These are phyloP conservation scores for Dryobotodes eremita DNA, from an alignment of 2,888 invertebrate genomes.

Conservation along the genomic window DNA sequence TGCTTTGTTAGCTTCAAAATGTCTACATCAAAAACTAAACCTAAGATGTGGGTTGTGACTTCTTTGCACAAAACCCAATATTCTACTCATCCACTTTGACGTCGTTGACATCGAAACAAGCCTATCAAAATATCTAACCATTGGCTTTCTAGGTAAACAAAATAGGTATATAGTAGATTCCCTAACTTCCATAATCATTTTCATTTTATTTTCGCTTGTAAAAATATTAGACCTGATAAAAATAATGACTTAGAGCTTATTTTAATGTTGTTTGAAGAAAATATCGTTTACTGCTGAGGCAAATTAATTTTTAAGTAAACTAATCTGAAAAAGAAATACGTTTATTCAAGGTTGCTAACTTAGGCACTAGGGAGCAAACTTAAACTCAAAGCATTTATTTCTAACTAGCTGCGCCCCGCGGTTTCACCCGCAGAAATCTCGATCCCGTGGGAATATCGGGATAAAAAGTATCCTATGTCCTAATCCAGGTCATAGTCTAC, in stretches of 20 bases:
- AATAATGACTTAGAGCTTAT: conserved; percentile 13
- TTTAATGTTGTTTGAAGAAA: conserved; percentile 38
- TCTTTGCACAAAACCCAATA: background rate
- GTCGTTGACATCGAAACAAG: background rate
- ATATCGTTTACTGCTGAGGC: background rate
- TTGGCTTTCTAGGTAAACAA: background rate
- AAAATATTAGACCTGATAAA: background rate
- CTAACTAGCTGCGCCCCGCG: too few relatives aligned
- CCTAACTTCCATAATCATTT: background rate
- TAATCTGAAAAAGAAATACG: background rate
- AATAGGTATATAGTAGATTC: background rate
- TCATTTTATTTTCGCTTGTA: background rate
- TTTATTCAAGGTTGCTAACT: background rate
- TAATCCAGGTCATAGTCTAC: too few relatives aligned
- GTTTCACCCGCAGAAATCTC: too few relatives aligned
- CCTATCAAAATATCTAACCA: background rate
- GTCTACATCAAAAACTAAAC: too few relatives aligned
- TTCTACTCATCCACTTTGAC: background rate
- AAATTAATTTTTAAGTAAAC: background rate
- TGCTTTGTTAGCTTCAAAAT: too few relatives aligned
- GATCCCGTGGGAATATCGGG: too few relatives aligned
- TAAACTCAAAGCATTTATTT: too few relatives aligned
- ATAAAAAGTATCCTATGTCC: too few relatives aligned
- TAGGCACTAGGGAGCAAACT: background rate
- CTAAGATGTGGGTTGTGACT: too few relatives aligned